A percentile compares a stretch with the other conserved stretches of the same genome.
These are phyloP conservation scores for Laticauda colubrina DNA, from an alignment of 2,113 vertebrate species.

Conservation along the genomic window DNA sequence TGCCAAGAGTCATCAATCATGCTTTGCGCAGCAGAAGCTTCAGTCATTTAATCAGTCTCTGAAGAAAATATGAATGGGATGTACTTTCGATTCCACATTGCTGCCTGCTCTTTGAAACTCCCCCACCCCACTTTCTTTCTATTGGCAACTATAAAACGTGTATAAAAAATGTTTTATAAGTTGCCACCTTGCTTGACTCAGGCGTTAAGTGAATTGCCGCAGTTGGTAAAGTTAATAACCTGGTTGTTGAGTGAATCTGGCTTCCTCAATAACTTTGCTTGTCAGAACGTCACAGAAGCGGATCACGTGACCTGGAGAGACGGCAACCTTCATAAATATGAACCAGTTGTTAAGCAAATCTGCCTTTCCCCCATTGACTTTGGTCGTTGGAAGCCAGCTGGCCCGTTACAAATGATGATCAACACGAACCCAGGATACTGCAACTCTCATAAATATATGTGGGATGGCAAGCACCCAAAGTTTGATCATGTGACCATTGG, in stretches of 20 bases:
- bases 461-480: neutral
- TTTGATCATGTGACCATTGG: no score
- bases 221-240: neutral
- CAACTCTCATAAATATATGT: neutral
- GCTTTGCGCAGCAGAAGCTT: no score
- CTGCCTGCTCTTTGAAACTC: no score
- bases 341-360: neutral
- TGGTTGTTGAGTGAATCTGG: neutral
- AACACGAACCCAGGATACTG: neutral
- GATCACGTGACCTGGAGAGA: accelerated
- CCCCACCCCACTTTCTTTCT: no score
- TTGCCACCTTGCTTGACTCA: neutral
- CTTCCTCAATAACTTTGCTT: neutral
- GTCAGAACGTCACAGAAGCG: neutral
- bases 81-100: no score
- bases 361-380: neutral
- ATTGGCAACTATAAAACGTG: no score
- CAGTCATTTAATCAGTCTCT: no score
- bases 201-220: accelerated
- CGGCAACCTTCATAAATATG: neutral
- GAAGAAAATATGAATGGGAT: no score
- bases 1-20: no score
- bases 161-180: no score
- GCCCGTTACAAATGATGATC: neutral
- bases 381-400: neutral